Evolutionary conservation across 2,797 vertebrate genomes (phyloP), one percentile per base, ranked within the genome.

Genomic region (Rhynchotus rufescens): DNA sequence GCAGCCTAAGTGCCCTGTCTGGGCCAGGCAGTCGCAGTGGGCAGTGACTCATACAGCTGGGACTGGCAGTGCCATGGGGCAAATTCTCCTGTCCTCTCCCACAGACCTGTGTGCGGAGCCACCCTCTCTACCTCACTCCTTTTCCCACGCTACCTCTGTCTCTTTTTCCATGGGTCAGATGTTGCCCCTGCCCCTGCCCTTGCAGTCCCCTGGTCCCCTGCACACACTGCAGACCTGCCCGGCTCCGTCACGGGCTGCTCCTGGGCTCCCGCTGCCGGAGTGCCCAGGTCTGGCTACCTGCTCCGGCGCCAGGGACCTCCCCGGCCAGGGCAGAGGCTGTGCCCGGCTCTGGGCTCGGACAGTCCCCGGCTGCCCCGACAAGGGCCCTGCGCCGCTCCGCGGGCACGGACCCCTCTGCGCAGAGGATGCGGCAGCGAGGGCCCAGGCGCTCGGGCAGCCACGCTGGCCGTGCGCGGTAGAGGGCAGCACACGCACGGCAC

Each of bases 391-490:
- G 9, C 51, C 9, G 26, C 12, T 10, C 47, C 15, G 26, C 5
- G 26, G 51, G 26, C 13, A 42, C 16, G 30, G n/a, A 20, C 59
- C 12, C 61, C 49, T 34, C 25, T 12, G 36, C 34, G 36, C 60
- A 19, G 25, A 36, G 11, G 40, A 23, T 23, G 13, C 8, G 15
- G 52, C 52, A 15, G 52, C 9, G 52, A 54, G 52, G 52, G 16
- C 52, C 52, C 52, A 17, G 52, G 52, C 15, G 28, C 4, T 5
- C 34, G 60, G 19, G 68, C 69, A 42, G 77, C 77, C 6, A 54
- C 51, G n/a, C 86, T 21, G 78, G 49, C 64, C 79, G 79, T 76
- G 10, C 15, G 73, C 94, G 73, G 90, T 84, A 95, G 95, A 95
- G 93, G 95, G 95, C 93, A 88, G 95, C 78, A 78, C 88, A 32